A percentile compares a stretch with the other conserved stretches of the same genome.
Evolutionary conservation across 2,888 invertebrate genomes (phyloP).

Genomic region (Amphipoea lucens): DNA sequence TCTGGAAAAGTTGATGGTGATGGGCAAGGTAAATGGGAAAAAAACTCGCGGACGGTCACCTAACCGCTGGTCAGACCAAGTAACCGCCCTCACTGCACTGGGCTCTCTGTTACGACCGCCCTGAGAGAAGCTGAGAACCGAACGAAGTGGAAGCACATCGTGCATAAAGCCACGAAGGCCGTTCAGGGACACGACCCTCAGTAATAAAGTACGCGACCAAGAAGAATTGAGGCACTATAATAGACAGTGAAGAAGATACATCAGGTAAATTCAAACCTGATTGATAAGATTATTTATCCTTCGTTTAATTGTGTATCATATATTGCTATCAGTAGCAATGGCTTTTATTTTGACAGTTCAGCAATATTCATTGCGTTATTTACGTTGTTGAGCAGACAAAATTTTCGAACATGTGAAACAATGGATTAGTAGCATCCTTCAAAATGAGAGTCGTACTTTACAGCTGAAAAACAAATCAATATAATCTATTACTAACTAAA

Average conservation of each 20-base stretch:
- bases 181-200: too few relatives aligned
- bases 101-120: too few relatives aligned
- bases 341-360: background rate
- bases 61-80: too few relatives aligned
- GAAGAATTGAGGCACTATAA: too few relatives aligned
- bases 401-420: background rate
- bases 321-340: background rate
- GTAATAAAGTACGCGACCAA: too few relatives aligned
- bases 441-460: background rate
- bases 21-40: too few relatives aligned
- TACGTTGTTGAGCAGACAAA: background rate
- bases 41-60: too few relatives aligned
- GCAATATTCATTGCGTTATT: background rate
- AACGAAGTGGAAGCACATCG: too few relatives aligned
- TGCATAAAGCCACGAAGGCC: too few relatives aligned
- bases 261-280: background rate
- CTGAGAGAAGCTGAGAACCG: too few relatives aligned
- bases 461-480: background rate
- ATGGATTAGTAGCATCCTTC: background rate
- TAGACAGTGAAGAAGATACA: background rate
- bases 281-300: background rate
- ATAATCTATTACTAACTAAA: conserved; percentile 11
- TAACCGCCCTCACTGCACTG: too few relatives aligned
- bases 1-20: too few relatives aligned
- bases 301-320: background rate